Base-by-base conservation (phyloP, 2,888 invertebrate species). In the Cantharis flavilabris region DNA sequence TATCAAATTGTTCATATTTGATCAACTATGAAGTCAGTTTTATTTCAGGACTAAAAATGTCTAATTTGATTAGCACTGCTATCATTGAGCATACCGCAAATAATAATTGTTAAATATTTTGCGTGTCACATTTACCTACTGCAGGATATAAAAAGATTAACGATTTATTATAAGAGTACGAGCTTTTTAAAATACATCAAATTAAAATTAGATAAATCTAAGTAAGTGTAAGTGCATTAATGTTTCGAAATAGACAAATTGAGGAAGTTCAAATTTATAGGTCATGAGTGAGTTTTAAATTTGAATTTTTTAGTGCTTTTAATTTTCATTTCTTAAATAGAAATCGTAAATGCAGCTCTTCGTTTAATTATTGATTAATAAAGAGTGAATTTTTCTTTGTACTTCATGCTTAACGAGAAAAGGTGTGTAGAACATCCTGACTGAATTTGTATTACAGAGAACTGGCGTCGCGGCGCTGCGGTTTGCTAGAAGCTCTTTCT, bases 381-480 rank as follows among this genome's bases (percentile, higher is more conserved):
- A 77, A 70, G 75, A 75, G 77, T 77, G 75, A 70, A 64, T 23
- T 67, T 20, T 67, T 23, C 26, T 67, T 23, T 67, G 26, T 75
- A 72, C 77, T 77, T 77, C 71, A 75, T 73, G 73, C 62, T 73
- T 49, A 75, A 23, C 18, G 62, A 71, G 73, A 71, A 78, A 78
- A 76, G 78, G 78, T 78, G 78, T 78, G 78, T 72, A 33, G 71
- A 78, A 76, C 74, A 76, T 76, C 71, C 73, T 71, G 75, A 63
- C 76, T 76, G 69, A 78, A 76, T 78, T 78, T 78, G 74, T 74
- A 76, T 71, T 74, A 76, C 78, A 76, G 80, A 80, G 81, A 79
- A 80, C 80, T 80, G 79, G 76, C 81, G 81, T 81, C 79, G 75
- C 80, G 78, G 83, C 82, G 83, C 83, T 83, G 84, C 83, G 84